Base-by-base conservation (phyloP, 2,113 vertebrate species). In the Mellivora capensis region DNA sequence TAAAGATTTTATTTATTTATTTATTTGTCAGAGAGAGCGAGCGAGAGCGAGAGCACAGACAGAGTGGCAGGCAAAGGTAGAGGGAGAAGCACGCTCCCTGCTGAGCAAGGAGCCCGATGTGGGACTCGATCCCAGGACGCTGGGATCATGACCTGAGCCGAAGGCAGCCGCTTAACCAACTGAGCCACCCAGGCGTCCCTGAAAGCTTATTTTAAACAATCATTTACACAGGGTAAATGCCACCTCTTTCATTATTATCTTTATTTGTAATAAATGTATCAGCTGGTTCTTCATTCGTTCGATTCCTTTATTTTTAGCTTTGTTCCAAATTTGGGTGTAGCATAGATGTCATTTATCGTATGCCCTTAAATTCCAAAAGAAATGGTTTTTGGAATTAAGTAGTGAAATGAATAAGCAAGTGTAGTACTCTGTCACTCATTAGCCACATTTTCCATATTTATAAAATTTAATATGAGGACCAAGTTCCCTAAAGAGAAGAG, bases 401-500 rank as follows among this genome's bases (percentile, higher is more conserved):
- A 15, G 18, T 64, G 11, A 76, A 94, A 86, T 18, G 17, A 96
- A 72, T 42, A 49, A 97, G 9, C 8, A 61, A 77, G 11, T 42
- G 2, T 54, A 90, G 18, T 9, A 37, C 21, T 69, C 25, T 0
- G 2, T 80, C 71, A 29, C 1, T 15, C 10, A 15, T 64, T 91
- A 57, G 1, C 2, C 0, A 94, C 93, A 97, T 57, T 67, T 96
- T 93, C 96, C 95, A 31, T 97, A 80, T 87, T 94, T 96, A 14
- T 8, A 0, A 87, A 98, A 97, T 6, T 76, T 0, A 76, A 97
- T 81, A 18, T 29, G 25, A 18, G 0, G 0, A 42, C 61, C 80
- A 44, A 90, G 90, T 74, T 97, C 54, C 97, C 97, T 97, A 84
- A 94, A 97, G 88, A 84, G 42, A 52, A 94, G 57, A 90, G 49